Evolutionary conservation across 2,113 vertebrate genomes (phyloP).

Genomic region (Colistium nudipinnis): DNA sequence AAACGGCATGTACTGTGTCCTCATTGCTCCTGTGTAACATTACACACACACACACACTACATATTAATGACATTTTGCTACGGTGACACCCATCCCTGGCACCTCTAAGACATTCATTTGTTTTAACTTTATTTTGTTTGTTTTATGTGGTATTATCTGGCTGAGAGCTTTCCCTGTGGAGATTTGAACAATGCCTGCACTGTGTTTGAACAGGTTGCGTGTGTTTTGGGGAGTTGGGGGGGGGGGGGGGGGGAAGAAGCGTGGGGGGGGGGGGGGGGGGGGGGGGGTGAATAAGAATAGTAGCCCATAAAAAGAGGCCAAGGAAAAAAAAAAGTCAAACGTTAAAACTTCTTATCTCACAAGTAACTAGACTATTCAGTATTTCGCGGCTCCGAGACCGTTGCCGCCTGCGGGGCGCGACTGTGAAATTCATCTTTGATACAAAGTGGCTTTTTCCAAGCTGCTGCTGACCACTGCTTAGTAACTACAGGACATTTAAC

Average conservation of each 20-base stretch:
- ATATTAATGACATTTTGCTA: too few species aligned
- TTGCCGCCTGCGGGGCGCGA: slow-evolving; percentile 33
- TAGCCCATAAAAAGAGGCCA: slow-evolving; percentile 2
- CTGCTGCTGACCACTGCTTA: slow-evolving; percentile 33
- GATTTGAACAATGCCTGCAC: neutral
- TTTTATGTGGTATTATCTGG: neutral
- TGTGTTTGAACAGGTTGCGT: slow-evolving; percentile 1
- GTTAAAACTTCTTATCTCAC: slow-evolving; percentile 35
- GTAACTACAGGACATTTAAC: slow-evolving; percentile 7
- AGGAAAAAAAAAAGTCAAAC: slow-evolving; percentile 39
- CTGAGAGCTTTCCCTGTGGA: neutral
- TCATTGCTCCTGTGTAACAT: too few species aligned
- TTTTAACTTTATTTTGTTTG: too few species aligned
- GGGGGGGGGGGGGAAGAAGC: too few species aligned
- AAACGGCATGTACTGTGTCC: too few species aligned
- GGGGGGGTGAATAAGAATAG: neutral
- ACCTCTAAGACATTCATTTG: too few species aligned
- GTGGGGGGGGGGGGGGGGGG: neutral
- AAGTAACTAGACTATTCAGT: slow-evolving; percentile 19
- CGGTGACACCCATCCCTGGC: too few species aligned
- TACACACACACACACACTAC: too few species aligned
- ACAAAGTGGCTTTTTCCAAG: slow-evolving; percentile 53
- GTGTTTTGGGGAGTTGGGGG: neutral
- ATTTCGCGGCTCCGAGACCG: slow-evolving; percentile 16
- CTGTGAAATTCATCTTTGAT: slow-evolving; percentile 63